These are phyloP conservation scores for Lytechinus pictus DNA, from an alignment of 35 echinoderm and acorn worm genomes.

Conservation along the genomic window DNA sequence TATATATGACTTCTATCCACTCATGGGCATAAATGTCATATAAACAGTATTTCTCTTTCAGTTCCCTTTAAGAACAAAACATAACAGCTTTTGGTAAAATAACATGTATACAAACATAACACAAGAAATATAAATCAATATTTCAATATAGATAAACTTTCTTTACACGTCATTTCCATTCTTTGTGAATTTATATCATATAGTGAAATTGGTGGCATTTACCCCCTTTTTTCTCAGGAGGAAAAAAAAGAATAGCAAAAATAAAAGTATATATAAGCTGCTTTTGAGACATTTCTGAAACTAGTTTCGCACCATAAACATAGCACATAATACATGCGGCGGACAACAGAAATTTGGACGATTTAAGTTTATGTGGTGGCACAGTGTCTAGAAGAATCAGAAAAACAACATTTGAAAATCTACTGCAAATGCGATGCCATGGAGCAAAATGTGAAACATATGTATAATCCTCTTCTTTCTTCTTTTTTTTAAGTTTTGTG, in stretches of 20 bases:
- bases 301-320: neutral
- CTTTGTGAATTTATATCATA: neutral
- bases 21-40: neutral
- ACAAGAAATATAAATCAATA: neutral
- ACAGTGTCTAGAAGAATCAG: neutral
- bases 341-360: neutral
- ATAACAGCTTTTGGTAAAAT: neutral
- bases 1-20: neutral
- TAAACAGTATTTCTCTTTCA: neutral
- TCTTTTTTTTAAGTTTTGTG: neutral
- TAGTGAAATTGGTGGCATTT: neutral
- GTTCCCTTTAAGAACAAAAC: neutral
- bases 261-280: neutral
- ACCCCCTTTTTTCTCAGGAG: neutral
- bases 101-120: neutral
- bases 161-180: neutral
- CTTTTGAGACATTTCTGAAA: neutral
- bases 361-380: neutral
- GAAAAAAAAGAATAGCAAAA: neutral
- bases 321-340: neutral
- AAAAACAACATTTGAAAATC: neutral
- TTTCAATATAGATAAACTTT: neutral
- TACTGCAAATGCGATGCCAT: neutral
- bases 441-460: neutral
- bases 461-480: neutral